Evolutionary conservation across 2,113 vertebrate genomes (phyloP).

Genomic region (Speoplatyrhinus poulsoni): DNA sequence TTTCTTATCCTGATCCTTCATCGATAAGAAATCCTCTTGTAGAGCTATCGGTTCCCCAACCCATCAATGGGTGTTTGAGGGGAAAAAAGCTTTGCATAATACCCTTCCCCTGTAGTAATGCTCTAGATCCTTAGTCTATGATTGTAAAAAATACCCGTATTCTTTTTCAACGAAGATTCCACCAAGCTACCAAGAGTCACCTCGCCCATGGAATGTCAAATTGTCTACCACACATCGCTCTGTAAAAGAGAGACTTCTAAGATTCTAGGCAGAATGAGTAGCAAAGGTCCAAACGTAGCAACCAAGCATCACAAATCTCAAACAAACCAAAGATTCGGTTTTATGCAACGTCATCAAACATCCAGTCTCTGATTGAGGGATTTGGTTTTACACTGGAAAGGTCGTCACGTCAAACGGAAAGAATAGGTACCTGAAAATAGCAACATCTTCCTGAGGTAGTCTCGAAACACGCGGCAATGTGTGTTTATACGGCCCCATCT

Average conservation of each 20-base stretch:
- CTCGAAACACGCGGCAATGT: conserved; percentile 77
- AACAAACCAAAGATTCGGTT: conserved; percentile 50
- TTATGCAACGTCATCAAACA: conserved; percentile 54
- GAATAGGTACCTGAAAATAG: conserved; percentile 75
- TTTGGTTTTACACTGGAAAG: conserved; percentile 72
- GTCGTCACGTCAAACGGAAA: conserved; percentile 65
- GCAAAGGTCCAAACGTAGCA: conserved; percentile 27
- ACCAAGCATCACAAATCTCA: conserved; percentile 31
- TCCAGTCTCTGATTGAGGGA: conserved; percentile 62
- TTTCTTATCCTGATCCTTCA: conserved; percentile 69
- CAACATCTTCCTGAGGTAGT: conserved; percentile 94
- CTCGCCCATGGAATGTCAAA: conserved; percentile 70
- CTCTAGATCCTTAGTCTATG: conserved; percentile 67
- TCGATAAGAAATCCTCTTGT: conserved; percentile 56
- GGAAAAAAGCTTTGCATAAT: conserved; percentile 73
- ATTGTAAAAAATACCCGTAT: conserved; percentile 79
- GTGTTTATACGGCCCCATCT: conserved; percentile 78
- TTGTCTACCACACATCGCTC: conserved; percentile 43
- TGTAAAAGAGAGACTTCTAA: conserved; percentile 30
- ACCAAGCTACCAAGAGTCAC: conserved; percentile 54
- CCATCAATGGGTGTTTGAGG: conserved; percentile 55
- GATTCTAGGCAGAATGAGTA: conserved; percentile 45
- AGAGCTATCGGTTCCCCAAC: conserved; percentile 55
- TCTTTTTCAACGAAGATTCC: conserved; percentile 57
- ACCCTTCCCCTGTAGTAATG: conserved; percentile 57